Conservation (phyloP, 2,113 vertebrate species). For the Anolis carolinensis region DNA sequence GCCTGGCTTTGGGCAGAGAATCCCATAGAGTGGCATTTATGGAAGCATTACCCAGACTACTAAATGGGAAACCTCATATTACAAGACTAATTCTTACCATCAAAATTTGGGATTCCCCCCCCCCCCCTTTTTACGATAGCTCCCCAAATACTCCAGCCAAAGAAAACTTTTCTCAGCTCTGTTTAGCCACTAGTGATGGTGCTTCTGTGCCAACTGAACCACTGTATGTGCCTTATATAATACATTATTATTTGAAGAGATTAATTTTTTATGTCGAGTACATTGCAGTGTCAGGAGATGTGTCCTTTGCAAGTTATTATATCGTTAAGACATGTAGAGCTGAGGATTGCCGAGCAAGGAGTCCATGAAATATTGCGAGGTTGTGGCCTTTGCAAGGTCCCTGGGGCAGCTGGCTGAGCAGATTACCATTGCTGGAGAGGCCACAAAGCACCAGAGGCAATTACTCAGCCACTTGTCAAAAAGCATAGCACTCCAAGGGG, state of each 20-base stretch:
- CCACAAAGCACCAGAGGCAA: slow-evolving; percentile 34
- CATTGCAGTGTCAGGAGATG: not conserved
- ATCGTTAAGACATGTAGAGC: not conserved
- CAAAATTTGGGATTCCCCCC: not conserved
- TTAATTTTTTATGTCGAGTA: slow-evolving; percentile 1
- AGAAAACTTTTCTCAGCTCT: too few relatives aligned
- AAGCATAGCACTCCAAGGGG: not conserved
- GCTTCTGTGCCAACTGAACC: not conserved
- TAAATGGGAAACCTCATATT: not conserved
- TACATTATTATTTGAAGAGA: slow-evolving; percentile 14
- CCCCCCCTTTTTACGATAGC: not conserved
- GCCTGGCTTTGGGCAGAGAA: not conserved
- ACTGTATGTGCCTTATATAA: fast-evolving
- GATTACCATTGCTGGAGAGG: not conserved
- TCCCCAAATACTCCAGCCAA: not conserved
- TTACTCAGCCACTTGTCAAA: slow-evolving; percentile 44
- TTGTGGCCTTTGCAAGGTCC: not conserved
- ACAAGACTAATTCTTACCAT: not conserved
- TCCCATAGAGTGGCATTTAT: not conserved
- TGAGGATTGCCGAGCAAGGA: not conserved
- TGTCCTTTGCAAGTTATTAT: slow-evolving; percentile 15
- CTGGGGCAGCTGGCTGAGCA: not conserved
- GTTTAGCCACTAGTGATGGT: not conserved
- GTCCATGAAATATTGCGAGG: not conserved
- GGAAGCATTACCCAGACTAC: not conserved